A percentile compares a stretch with the other conserved stretches of the same genome.
phyloP scores from a whole-genome alignment of 2,888 invertebrate genomes.

The Microplitis manilae region DNA sequence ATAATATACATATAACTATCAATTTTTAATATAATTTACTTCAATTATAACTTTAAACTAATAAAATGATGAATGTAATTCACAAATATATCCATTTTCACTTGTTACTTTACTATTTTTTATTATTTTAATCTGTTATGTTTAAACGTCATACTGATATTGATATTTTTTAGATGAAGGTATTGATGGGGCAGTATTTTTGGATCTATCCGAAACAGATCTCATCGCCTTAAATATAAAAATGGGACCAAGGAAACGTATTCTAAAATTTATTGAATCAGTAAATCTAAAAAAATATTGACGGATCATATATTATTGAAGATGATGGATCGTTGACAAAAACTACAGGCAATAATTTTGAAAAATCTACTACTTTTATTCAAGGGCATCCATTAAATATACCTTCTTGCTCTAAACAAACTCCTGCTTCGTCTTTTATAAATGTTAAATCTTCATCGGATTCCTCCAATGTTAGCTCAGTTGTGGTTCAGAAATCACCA shows the following conservation, averaged over 20 bases:
- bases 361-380: background rate
- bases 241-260: slow-evolving; percentile 6
- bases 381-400: slow-evolving; percentile 2
- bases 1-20: too few species aligned
- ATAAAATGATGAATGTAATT: too few species aligned
- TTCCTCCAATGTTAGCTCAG: background rate
- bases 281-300: background rate
- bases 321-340: background rate
- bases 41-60: too few species aligned
- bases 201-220: slow-evolving; percentile 3
- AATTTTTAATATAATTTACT: too few species aligned
- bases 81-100: too few species aligned
- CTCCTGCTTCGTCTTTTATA: background rate
- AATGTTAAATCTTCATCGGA: background rate
- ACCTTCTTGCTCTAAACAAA: background rate
- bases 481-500: background rate
- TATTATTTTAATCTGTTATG: too few species aligned
- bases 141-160: too few species aligned
- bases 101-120: too few species aligned
- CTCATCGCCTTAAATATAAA: background rate
- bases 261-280: background rate
- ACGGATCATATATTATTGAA: background rate
- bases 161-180: background rate
- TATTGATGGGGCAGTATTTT: slow-evolving; percentile 2
- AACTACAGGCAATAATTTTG: background rate